Conservation (phyloP, 2,113 vertebrate genomes). For the Syngnathoides biaculeatus region DNA sequence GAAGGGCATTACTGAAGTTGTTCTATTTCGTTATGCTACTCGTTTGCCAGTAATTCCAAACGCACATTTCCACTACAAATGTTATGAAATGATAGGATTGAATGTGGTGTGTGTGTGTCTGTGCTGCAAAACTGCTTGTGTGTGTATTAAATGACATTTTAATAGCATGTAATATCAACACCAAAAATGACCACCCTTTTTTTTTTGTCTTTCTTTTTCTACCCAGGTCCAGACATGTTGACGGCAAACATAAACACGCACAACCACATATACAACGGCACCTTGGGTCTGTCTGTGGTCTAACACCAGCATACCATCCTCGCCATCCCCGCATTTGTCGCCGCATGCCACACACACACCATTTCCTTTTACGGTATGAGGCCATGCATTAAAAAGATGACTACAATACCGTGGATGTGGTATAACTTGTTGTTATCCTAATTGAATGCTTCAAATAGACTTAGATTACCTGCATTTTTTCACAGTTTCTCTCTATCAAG, state of each 20-base stretch:
- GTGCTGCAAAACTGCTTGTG: neutral
- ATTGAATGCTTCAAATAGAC: neutral
- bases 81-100: constrained; percentile 6
- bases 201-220: constrained; percentile 59
- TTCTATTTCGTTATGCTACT: constrained; percentile 21
- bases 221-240: constrained; percentile 62
- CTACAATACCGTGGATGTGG: constrained; percentile 37
- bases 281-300: constrained; percentile 57
- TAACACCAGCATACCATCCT: constrained; percentile 18
- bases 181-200: constrained; percentile 43
- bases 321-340: neutral
- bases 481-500: neutral
- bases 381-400: constrained; percentile 34
- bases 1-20: constrained; percentile 5
- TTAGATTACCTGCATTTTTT: neutral
- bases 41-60: constrained; percentile 6
- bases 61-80: constrained; percentile 16
- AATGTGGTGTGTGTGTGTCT: constrained; percentile 4
- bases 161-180: constrained; percentile 55
- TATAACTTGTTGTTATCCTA: constrained; percentile 24
- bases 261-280: constrained; percentile 37
- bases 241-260: too few species aligned
- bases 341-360: constrained; percentile 20
- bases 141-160: constrained; percentile 31
- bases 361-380: constrained; percentile 44